Evolutionary conservation across 30 jellyfish, hydroid and myxozoan genomes (phyloP), one percentile per base, ranked within the genome.

Genomic region (Cassiopea xamachana): DNA sequence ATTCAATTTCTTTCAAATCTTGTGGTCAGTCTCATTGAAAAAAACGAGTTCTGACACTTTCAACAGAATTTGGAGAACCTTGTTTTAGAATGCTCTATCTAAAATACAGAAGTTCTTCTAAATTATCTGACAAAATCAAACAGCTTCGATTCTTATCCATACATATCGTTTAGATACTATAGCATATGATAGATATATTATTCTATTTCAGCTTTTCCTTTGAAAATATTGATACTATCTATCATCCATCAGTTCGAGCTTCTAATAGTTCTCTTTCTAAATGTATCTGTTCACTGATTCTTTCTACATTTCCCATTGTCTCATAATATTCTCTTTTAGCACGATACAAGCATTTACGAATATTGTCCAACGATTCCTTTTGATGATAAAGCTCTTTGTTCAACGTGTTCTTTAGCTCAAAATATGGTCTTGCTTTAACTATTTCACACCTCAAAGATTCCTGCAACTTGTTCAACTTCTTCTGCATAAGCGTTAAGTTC

Each of bases 391-490:
- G 60, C 80, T 55, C 61, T 69, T 46, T 80, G 69, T 80, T 80
- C 2, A 80, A 2, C 48, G 60, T 48, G 1, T 12, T 59, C 69
- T 80, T 80, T 43, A 80, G 79, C 12, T 80, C 89, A 80, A 14
- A 80, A 67, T 80, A 80, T 13, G 89, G 89, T 51, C 89, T 80
- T 2, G 89, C 89, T 58, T 45, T 80, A 15, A 60, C 80, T 7
- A 80, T 67, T 46, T 80, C 80, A 45, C 46, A 13, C 45, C 69
- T 46, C 68, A 80, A 60, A 6, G 69, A 7, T 1, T 46, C 43
- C 43, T 67, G 79, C 80, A 80, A 47, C 80, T 19, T 67, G 2
- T 67, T 77, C 2, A 60, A 60, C 67, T 60, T 44, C 46, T 80
- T 67, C 45, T 77, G 62, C 15, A 10, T 60, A 39, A 55, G 17